phyloP scores from a whole-genome alignment of 1,140 invertebrate genomes.

The Caerostris darwini region DNA sequence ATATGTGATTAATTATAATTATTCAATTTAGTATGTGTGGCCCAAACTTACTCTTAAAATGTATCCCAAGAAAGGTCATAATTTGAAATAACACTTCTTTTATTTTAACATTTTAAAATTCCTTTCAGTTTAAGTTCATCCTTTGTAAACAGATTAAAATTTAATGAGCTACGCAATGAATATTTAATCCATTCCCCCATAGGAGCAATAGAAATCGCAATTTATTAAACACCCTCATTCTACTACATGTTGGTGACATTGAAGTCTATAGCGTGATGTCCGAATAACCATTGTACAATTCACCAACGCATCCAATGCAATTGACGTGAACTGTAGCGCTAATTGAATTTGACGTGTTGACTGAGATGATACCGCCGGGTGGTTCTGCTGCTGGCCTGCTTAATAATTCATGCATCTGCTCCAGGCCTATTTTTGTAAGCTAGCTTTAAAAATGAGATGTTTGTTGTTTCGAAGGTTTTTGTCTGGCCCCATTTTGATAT shows the following conservation, averaged over 20 bases:
- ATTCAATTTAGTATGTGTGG: too few relatives aligned
- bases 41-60: too few relatives aligned
- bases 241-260: background rate
- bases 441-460: too few relatives aligned
- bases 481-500: too few relatives aligned
- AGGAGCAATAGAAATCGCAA: background rate
- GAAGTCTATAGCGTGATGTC: background rate
- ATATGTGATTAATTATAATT: too few relatives aligned
- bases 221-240: background rate
- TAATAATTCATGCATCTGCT: too few relatives aligned
- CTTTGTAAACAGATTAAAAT: background rate
- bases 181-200: background rate
- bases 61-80: background rate
- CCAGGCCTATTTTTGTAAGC: too few relatives aligned
- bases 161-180: background rate
- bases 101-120: background rate
- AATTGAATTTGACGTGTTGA: too few relatives aligned
- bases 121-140: background rate
- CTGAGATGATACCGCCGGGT: too few relatives aligned
- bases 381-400: too few relatives aligned
- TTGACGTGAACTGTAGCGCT: background rate
- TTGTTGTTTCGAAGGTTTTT: too few relatives aligned
- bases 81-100: background rate
- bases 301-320: background rate
- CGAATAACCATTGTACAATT: background rate